phyloP scores from a whole-genome alignment of 2,888 invertebrate genomes.

The Blomia tropicalis region DNA sequence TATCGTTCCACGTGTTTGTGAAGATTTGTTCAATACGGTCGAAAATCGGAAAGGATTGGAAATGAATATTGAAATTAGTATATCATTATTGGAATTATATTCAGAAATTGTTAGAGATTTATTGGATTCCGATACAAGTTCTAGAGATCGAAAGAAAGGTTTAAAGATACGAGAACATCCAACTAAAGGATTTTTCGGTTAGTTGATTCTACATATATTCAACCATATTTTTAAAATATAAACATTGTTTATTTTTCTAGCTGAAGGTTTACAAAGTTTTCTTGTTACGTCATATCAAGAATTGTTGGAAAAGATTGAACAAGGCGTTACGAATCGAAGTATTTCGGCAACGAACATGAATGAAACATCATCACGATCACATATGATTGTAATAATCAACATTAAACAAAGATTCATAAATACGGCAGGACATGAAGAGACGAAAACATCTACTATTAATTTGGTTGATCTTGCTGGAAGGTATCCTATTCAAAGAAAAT shows the following conservation, averaged over 20 bases:
- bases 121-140: conserved; percentile 35
- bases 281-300: conserved; percentile 39
- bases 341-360: conserved; percentile 46
- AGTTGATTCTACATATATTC: conserved; percentile 28
- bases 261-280: conserved; percentile 39
- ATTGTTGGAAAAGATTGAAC: conserved; percentile 41
- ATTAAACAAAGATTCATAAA: conserved; percentile 42
- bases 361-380: conserved; percentile 43
- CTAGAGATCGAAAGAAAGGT: conserved; percentile 37
- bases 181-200: conserved; percentile 44
- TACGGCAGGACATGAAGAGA: conserved; percentile 40
- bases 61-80: conserved; percentile 38
- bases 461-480: conserved; percentile 45
- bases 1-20: conserved; percentile 43
- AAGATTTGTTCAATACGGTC: conserved; percentile 41
- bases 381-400: conserved; percentile 43
- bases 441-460: conserved; percentile 41
- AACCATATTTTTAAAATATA: conserved; percentile 1
- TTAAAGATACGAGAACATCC: conserved; percentile 44
- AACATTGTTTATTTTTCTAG: conserved; percentile 33
- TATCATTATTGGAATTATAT: conserved; percentile 46
- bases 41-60: conserved; percentile 32
- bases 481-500: conserved; percentile 32
- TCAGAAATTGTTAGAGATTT: conserved; percentile 44
- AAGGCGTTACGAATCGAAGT: conserved; percentile 43